Evolutionary conservation across 2,113 vertebrate genomes (phyloP), one percentile per base, ranked within the genome.

Genomic region (Corythoichthys intestinalis): DNA sequence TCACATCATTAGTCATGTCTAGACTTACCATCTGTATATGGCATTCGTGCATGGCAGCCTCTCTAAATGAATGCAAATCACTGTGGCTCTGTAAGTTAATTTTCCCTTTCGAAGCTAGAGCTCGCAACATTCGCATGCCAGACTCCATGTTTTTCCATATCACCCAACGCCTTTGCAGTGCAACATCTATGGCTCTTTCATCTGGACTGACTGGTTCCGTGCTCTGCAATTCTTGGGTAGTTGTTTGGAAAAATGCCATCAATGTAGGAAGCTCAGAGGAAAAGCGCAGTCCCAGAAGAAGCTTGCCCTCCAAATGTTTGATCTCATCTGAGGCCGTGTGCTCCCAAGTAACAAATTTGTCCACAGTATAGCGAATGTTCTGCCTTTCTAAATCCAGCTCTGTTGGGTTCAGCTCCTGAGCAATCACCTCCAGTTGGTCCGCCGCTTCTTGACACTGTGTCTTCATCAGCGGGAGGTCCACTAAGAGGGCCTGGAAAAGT

Each of bases 11-110:
- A 8, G 35, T 4, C 58, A 47, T 15, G 13, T 58, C 28, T 6
- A 59, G 77, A 81, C 93, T 92, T 90, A 98, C 96, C 87, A 83
- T 90, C 47, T 66, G 90, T 4, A 75, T 72, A 76, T 86, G 77
- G 71, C 94, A 88, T 63, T 89, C 88, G 41, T 82, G 60, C 57
- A 88, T 86, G 67, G 91, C 74, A 13, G 87, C 87, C 56, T 67
- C 78, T 57, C 87, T 87, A 14, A 89, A 83, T 41, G 79, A 76
- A 77, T 83, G 71, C 20, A 94, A 54, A 13, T 90, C 78, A n/a
- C 52, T 57, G 37, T 90, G 52, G 58, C 57, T 67, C 80, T 66
- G 76, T 76, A 79, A 49, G 7, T 84, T 80, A 20, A 72, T 73
- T 2, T 62, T 79, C 52, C 83, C 77, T 75, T 79, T 75, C 59